phyloP scores from a whole-genome alignment of 2,888 invertebrate genomes.

The Sericinus montela region DNA sequence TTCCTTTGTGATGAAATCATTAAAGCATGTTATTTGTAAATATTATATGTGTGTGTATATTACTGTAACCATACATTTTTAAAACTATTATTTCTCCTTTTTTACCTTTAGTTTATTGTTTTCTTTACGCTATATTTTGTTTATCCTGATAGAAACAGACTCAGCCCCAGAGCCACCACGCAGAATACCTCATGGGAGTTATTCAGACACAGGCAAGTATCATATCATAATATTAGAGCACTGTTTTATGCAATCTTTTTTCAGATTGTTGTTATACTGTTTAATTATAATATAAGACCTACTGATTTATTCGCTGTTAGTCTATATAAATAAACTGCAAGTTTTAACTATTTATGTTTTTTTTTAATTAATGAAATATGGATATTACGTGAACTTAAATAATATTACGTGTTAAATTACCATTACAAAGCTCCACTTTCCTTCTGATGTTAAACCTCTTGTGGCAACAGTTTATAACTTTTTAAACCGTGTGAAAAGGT shows the following conservation, averaged over 20 bases:
- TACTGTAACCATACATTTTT: slow-evolving; percentile 5
- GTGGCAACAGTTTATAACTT: slow-evolving; percentile 42
- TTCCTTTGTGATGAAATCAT: too few species aligned
- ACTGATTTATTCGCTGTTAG: too few species aligned
- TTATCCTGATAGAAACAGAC: slow-evolving; percentile 79
- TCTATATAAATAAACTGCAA: too few species aligned
- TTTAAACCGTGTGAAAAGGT: slow-evolving; percentile 58
- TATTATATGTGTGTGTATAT: background rate
- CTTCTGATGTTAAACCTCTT: background rate
- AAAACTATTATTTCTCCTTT: slow-evolving; percentile 19
- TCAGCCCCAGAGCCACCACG: slow-evolving; percentile 82
- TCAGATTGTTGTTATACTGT: too few species aligned
- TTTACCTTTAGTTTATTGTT: slow-evolving; percentile 36
- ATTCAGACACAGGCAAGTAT: slow-evolving; percentile 79
- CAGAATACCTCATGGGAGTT: slow-evolving; percentile 75
- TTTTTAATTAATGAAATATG: too few species aligned
- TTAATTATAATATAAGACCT: too few species aligned
- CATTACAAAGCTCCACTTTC: background rate
- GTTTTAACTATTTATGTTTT: too few species aligned
- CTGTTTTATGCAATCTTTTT: background rate
- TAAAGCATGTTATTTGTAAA: too few species aligned
- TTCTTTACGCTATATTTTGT: slow-evolving; percentile 51
- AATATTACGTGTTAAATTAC: too few species aligned
- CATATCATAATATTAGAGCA: slow-evolving; percentile 6
- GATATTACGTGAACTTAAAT: too few species aligned